Base-by-base conservation (phyloP, 2,888 invertebrate species). In the Nebria salina region DNA sequence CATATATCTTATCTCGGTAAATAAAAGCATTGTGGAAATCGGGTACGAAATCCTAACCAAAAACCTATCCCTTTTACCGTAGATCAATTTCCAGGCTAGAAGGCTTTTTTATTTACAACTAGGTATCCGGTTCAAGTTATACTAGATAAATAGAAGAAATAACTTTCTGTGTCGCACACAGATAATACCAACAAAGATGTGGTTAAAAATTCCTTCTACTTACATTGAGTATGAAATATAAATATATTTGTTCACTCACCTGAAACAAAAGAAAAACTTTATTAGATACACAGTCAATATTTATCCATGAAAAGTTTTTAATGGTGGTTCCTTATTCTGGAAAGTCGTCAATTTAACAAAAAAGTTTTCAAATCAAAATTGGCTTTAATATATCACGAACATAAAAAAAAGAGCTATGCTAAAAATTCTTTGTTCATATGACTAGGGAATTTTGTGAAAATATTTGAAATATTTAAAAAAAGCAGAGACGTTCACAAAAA, bases 1-100 rank as follows among this genome's bases (percentile, higher is more conserved):
- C 54, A 54, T 54, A 54, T 54, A 54, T 54, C 54, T 54, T 54
- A 54, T 54, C 54, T 54, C 54, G 54, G 54, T 54, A 54, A 54
- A 54, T 54, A 54, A 54, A 54, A 54, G 54, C 54, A 54, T 54
- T 54, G 54, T 54, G 54, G 13, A 8, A 54, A 54, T 54, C 54
- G 54, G 54, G 54, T 54, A 54, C 54, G 54, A 54, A 11, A 54
- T 54, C 54, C 54, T 54, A 54, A 54, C 54, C 54, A 54, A 54
- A 54, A 54, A 54, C 54, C 54, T 54, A 54, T 54, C 54, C 54
- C 8, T 11, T 54, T 7, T 54, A 54, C 54, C 54, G 13, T 5
- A 13, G 54, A 54, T 54, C 54, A 54, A 54, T 54, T 54, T 54
- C 8, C 54, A 54, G 54, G 54, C 54, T 54, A 54, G 54, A 54